A percentile compares a stretch with the other conserved stretches of the same genome.
phyloP scores from a whole-genome alignment of 1,140 invertebrate genomes.

The Catajapyx aquilonaris region DNA sequence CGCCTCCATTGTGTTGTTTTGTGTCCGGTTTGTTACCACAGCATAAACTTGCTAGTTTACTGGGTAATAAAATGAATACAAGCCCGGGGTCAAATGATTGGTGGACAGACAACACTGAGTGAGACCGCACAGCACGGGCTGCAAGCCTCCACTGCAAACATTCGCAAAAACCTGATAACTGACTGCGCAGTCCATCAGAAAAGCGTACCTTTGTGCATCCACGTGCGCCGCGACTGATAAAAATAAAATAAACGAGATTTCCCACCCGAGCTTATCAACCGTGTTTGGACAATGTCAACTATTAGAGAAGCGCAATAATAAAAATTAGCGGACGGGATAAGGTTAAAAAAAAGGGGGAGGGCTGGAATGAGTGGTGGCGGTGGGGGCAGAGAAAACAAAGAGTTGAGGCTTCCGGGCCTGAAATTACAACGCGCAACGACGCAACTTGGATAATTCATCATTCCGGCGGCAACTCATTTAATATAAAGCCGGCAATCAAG shows the following conservation, averaged over 20 bases:
- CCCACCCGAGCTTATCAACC: slow-evolving; percentile 12
- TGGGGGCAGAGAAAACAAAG: too few relatives aligned
- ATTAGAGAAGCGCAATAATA: neutral
- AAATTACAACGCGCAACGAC: too few relatives aligned
- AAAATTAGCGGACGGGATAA: neutral
- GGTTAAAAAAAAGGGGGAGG: neutral
- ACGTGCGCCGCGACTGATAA: slow-evolving; percentile 73
- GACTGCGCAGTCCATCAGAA: slow-evolving; percentile 78
- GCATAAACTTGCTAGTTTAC: too few relatives aligned
- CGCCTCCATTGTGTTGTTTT: too few relatives aligned
- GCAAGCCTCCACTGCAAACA: slow-evolving; percentile 68
- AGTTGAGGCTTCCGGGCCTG: too few relatives aligned
- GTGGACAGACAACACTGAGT: too few relatives aligned
- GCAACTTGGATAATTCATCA: slow-evolving; percentile 9
- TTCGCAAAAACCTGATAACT: slow-evolving; percentile 67
- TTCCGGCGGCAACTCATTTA: neutral
- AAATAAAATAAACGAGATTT: slow-evolving; percentile 28
- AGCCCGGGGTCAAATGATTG: too few relatives aligned
- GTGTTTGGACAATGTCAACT: neutral
- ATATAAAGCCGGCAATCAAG: neutral
- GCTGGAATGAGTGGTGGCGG: too few relatives aligned
- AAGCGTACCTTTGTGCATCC: slow-evolving; percentile 66
- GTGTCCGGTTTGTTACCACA: too few relatives aligned
- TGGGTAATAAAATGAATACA: too few relatives aligned
- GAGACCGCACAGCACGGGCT: slow-evolving; percentile 45